Base-by-base conservation (phyloP, 2,797 vertebrate genomes). In the Anguilla megastoma region DNA sequence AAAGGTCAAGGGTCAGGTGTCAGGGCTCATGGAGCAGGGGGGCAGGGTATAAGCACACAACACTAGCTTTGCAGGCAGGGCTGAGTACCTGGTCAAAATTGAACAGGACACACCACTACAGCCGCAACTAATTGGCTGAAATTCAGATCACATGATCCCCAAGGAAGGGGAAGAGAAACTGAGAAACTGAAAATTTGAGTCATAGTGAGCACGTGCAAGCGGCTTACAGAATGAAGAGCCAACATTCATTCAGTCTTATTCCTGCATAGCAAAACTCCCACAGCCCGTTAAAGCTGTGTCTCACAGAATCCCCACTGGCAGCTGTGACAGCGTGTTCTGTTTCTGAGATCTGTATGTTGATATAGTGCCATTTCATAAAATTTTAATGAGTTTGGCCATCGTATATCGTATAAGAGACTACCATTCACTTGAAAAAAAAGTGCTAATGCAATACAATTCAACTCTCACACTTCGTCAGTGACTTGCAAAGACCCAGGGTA, bases 11-110 rank as follows among this genome's bases (percentile, higher is more conserved):
- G 76, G 6, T n/a, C 87, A 69, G 14, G 86, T 41, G 79, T 84
- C 87, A 86, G 2, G 33, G 85, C 1, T 86, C 48, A 91, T 94
- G 86, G 90, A 92, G 94, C 94, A 58, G 30, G 71, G 86, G 90
- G 92, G 94, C 94, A 36, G 9, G 33, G 18, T 5, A 16, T 30
- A 58, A 27, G 6, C 36, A 80, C 33, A 69, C 85, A 52, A 14
- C 33, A 8, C 50, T 60, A 56, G 54, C 33, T 41, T n/a, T 82
- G 52, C 36, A 63, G 74, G 76, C 74, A 63, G 8, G 74, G 30
- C 54, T 27, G 12, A 58, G 33, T 58, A 60, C 36, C 10, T 30
- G 86, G 33, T 33, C 0, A 36, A 87, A 41, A 86, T 8, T 24
- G 21, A 33, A 27, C 69, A 6, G 9, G 54, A 56, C 24, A 69